A percentile compares a stretch with the other conserved stretches of the same genome.
These are phyloP conservation scores for Eulacestoma nigropectus DNA, from an alignment of 2,113 vertebrate genomes.

Conservation along the genomic window DNA sequence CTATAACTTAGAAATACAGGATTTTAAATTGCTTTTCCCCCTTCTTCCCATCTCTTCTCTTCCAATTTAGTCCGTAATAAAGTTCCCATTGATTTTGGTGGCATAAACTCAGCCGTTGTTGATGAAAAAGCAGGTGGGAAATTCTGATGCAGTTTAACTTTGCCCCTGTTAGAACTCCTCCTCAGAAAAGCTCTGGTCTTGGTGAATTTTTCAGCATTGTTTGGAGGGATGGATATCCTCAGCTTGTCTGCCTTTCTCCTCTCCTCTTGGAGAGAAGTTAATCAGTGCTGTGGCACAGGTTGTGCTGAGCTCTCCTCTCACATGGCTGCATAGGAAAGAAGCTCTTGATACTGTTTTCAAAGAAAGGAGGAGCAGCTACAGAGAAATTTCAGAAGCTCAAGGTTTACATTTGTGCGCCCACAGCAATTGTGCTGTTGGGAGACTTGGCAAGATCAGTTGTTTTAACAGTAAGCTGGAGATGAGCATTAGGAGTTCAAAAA, in stretches of 20 bases:
- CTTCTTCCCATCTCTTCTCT: not conserved
- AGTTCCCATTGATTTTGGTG: not conserved
- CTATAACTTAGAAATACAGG: not conserved
- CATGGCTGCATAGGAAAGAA: not conserved
- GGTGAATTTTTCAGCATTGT: not conserved
- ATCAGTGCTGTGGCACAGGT: not conserved
- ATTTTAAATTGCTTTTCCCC: not conserved
- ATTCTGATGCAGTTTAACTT: not conserved
- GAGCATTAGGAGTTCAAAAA: not conserved
- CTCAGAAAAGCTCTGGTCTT: not conserved
- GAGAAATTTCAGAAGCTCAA: not conserved
- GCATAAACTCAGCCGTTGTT: not conserved
- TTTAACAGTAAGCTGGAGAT: not conserved
- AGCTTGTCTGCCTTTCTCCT: not conserved
- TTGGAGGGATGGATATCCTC: not conserved
- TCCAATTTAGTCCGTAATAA: not conserved
- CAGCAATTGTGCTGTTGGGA: not conserved
- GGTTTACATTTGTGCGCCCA: fast-evolving
- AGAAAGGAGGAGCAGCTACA: not conserved
- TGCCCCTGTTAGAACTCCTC: not conserved
- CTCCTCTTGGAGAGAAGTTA: not conserved
- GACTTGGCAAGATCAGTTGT: not conserved
- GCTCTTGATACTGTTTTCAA: not conserved
- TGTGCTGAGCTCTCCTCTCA: not conserved
- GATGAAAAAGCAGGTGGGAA: not conserved